Evolutionary conservation across 2,888 invertebrate species (phyloP), one percentile per base, ranked within the genome.

Genomic region (Heliconius cydno): DNA sequence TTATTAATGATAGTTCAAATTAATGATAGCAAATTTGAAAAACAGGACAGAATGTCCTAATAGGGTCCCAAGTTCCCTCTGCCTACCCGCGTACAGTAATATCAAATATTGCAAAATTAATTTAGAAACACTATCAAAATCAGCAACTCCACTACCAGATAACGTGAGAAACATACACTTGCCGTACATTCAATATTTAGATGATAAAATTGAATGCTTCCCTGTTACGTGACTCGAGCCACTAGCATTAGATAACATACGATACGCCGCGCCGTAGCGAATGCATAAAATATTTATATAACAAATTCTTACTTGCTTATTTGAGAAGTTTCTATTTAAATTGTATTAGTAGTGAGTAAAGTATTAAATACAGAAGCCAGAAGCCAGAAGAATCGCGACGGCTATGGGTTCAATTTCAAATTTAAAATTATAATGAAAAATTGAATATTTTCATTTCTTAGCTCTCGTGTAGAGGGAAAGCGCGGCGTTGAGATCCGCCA

Each of bases 201-300:
- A 73, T 73, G 60, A 73, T 73, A 60, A 60, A 73, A 73, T 73
- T 73, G 34, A 73, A 73, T 57, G 57, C 13, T 73, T 73, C 34
- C 38, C 73, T 38, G 60, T 60, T 73, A 73, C 73, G 73, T 73
- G 73, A 73, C 73, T 34, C 15, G 60, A n/a, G 73, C 73, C 60
- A 73, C 73, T 73, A 73, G 57, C 73, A 73, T 73, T 73, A 60
- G 60, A 38, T 57, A 60, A 73, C 60, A 60, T 73, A 60, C 60
- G 73, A 73, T 73, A 73, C 73, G 60, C 60, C 19, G 73, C 73
- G 60, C 60, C 19, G 73, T 57, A 73, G 34, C 25, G 73, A 60
- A 60, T 73, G 73, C 73, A 73, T 73, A 73, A 60, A 38, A 60
- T 73, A 73, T 73, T 73, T 73, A 73, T 73, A 73, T 73, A 73